A percentile compares a stretch with the other conserved stretches of the same genome.
These are phyloP conservation scores for Neogobius melanostomus DNA, from an alignment of 2,113 vertebrate species.

Conservation along the genomic window DNA sequence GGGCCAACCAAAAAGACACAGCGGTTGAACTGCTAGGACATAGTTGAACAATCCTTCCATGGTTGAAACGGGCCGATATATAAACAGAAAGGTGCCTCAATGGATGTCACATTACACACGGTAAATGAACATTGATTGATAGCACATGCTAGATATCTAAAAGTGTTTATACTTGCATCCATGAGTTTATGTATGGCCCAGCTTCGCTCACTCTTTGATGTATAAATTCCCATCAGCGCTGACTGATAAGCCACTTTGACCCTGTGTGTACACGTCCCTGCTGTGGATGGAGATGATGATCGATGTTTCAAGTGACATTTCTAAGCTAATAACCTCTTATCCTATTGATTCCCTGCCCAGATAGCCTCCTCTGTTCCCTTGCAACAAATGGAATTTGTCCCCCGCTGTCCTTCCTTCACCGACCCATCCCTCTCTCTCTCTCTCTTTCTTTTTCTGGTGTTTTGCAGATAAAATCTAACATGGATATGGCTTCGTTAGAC, in stretches of 20 bases:
- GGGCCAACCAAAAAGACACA: too few relatives aligned
- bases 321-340: constrained; percentile 75
- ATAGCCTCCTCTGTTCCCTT: constrained; percentile 59
- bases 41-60: background rate
- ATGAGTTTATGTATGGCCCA: constrained; percentile 23
- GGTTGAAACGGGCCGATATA: too few relatives aligned
- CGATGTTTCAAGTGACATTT: constrained; percentile 73
- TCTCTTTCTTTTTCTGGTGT: constrained; percentile 32
- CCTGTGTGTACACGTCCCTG: constrained; percentile 56
- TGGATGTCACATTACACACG: background rate
- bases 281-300: constrained; percentile 69
- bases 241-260: constrained; percentile 58
- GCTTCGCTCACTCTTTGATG: constrained; percentile 22
- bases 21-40: background rate
- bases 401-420: constrained; percentile 37
- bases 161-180: constrained; percentile 1
- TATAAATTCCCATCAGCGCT: constrained; percentile 42
- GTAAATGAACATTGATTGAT: background rate
- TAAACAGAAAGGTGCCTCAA: background rate
- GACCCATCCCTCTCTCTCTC: background rate
- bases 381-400: constrained; percentile 63
- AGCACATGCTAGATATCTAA: background rate
- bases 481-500: constrained; percentile 15
- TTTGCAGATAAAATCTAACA: constrained; percentile 32
- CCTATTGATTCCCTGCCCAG: constrained; percentile 65